Evolutionary conservation across 2,113 vertebrate species (phyloP).

Genomic region (Lonchura striata): DNA sequence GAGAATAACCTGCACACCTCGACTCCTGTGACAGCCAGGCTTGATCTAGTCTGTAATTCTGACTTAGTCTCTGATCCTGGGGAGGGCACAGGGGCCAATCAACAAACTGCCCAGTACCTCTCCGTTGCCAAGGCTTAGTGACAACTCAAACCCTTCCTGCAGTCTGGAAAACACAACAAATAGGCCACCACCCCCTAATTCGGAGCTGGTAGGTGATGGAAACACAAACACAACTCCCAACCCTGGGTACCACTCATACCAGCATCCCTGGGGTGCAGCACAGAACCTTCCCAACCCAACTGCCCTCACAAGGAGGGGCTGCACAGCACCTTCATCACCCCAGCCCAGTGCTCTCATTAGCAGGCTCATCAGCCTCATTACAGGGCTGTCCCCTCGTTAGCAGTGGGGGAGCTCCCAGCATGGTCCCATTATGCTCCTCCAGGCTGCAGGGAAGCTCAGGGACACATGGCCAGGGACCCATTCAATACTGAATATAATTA

Average conservation of each 20-base stretch:
- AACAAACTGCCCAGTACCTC: not conserved
- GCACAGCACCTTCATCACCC: not conserved
- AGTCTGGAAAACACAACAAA: not conserved
- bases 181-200: not conserved
- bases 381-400: not conserved
- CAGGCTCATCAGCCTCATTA: not conserved
- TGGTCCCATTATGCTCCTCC: not conserved
- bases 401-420: not conserved
- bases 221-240: not conserved
- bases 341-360: not conserved
- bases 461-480: not conserved
- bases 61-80: not conserved
- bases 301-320: fast-evolving
- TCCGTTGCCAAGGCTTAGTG: not conserved
- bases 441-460: not conserved
- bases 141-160: not conserved
- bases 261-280: not conserved
- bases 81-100: not conserved
- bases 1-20: fast-evolving
- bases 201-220: fast-evolving
- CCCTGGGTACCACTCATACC: not conserved
- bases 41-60: not conserved
- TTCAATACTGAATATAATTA: not conserved
- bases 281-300: not conserved
- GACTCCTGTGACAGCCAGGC: fast-evolving